Base-by-base conservation (phyloP, 2,797 vertebrate species). In the Enteromius treurensis region DNA sequence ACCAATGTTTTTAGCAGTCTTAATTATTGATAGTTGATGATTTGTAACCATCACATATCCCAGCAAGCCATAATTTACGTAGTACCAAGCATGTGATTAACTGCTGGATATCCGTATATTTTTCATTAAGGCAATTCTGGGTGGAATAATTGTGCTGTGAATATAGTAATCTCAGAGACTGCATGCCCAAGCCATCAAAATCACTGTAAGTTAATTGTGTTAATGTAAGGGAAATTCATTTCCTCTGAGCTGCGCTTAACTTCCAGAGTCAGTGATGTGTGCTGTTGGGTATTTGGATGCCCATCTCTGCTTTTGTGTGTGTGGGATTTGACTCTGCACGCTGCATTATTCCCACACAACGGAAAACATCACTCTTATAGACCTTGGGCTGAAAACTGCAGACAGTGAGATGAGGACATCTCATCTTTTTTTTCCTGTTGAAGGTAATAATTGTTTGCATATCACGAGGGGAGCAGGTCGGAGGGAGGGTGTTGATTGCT, bases 401-500 rank as follows among this genome's bases (percentile, higher is more conserved):
- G 87, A 81, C n/a, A 69, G 7, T 32, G 47, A 90, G 91, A 92
- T 92, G 91, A 92, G 84, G 88, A 87, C n/a, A n/a, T n/a, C n/a
- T n/a, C n/a, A n/a, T n/a, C n/a, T n/a, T n/a, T n/a, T n/a, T n/a
- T 79, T 87, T 89, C 89, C 84, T 84, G 87, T 80, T 78, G 87
- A 75, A 91, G 92, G 90, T 93, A 94, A 93, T 93, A 93, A 94
- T 94, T 95, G 93, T 94, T 94, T 92, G 91, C 89, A 83, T 88
- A 89, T 70, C 89, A 92, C 90, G 80, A 81, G 89, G 82, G 85
- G 84, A 85, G 78, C 58, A 69, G 70, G 29, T 70, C 51, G 37
- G 68, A 76, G 51, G 40, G 47, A 73, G 47, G 86, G 67, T 77
- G 69, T 85, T 86, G 87, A 87, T 69, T 40, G 14, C 90, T 90